These are phyloP conservation scores for Junonia oenone DNA, from an alignment of 2,888 invertebrate species.

Conservation along the genomic window DNA sequence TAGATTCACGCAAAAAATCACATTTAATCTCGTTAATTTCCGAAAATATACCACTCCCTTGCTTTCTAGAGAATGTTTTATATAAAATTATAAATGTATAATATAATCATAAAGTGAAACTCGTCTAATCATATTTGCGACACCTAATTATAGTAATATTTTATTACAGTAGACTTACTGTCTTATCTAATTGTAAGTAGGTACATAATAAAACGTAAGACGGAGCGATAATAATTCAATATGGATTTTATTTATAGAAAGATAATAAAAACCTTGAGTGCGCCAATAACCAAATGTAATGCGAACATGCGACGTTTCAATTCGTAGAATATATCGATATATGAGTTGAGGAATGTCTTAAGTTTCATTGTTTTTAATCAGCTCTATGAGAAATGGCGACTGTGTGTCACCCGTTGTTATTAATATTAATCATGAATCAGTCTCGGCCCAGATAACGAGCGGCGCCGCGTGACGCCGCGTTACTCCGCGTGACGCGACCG, in stretches of 20 bases:
- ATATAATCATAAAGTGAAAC: too few relatives aligned
- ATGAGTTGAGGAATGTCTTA: not conserved
- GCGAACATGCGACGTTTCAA: not conserved
- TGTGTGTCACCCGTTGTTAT: slow-evolving; percentile 4
- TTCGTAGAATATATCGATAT: not conserved
- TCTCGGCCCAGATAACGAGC: not conserved
- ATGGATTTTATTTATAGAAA: not conserved
- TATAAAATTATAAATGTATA: too few relatives aligned
- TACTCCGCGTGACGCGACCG: not conserved
- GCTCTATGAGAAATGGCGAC: not conserved
- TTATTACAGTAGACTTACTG: too few relatives aligned
- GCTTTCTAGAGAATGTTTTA: too few relatives aligned
- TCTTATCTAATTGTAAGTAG: too few relatives aligned
- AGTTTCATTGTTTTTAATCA: slow-evolving; percentile 1
- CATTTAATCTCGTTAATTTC: too few relatives aligned
- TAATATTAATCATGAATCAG: slow-evolving; percentile 15
- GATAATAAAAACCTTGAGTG: not conserved
- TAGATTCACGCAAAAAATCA: too few relatives aligned
- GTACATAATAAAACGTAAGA: too few relatives aligned
- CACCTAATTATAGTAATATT: too few relatives aligned
- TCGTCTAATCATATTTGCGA: too few relatives aligned
- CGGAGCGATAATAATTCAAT: too few relatives aligned
- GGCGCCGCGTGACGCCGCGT: not conserved
- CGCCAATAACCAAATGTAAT: not conserved
- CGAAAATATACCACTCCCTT: too few relatives aligned